Evolutionary conservation across 2,797 vertebrate genomes (phyloP).

Genomic region (Pseudotriccus pelzelni): DNA sequence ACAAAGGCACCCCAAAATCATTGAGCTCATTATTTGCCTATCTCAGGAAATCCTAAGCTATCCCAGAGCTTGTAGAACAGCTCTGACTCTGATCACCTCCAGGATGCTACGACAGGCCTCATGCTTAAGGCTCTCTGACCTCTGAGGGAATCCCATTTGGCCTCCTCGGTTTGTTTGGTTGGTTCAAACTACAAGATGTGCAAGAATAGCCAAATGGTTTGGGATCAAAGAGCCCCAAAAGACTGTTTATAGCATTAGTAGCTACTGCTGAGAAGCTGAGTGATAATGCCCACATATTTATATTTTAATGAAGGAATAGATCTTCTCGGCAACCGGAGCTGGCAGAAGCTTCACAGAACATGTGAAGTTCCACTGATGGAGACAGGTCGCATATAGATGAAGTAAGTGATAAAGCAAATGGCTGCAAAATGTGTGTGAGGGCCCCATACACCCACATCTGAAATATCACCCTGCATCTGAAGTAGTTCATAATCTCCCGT

Average conservation of each 20-base stretch:
- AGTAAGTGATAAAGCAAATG: conserved; percentile 27
- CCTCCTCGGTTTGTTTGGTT: neutral
- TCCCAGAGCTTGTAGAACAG: neutral
- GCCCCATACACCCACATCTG: conserved; percentile 5
- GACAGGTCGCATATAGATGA: neutral
- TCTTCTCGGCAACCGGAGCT: neutral
- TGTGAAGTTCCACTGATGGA: neutral
- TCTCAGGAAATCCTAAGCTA: neutral
- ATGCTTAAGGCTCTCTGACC: neutral
- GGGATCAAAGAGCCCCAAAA: neutral
- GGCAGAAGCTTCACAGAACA: neutral
- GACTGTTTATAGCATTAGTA: neutral
- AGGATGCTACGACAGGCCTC: neutral
- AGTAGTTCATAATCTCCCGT: neutral
- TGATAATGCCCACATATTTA: neutral
- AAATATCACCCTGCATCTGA: conserved; percentile 17
- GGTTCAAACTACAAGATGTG: neutral
- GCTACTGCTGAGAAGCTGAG: neutral
- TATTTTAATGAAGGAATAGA: neutral
- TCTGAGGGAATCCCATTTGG: neutral
- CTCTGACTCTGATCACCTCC: neutral
- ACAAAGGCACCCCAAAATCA: neutral
- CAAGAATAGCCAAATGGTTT: rapidly evolving
- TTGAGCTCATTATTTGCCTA: neutral
- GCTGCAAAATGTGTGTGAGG: neutral